phyloP scores from a whole-genome alignment of 2,888 invertebrate genomes.

The Glomeris marginata region DNA sequence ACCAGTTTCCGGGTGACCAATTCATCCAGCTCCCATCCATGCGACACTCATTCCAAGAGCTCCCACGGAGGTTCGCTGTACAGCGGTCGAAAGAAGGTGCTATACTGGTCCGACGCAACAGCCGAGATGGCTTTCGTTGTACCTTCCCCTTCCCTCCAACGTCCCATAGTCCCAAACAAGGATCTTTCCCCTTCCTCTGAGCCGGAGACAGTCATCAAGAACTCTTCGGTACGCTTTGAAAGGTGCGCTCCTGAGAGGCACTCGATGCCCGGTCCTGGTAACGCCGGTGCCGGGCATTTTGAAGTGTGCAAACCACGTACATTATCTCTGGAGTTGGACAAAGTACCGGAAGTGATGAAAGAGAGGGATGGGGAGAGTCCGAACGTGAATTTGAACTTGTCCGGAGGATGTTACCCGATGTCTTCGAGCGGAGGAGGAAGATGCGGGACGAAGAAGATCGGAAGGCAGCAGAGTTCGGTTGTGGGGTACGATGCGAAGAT shows the following conservation, averaged over 20 bases:
- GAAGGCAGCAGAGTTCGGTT: constrained; percentile 17
- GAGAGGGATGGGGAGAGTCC: constrained; percentile 14
- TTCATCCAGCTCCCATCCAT: no score
- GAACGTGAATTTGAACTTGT: constrained; percentile 11
- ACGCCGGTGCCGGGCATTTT: constrained; percentile 5
- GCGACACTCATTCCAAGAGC: neutral
- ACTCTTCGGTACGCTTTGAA: constrained; percentile 1
- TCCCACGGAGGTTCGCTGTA: constrained; percentile 36
- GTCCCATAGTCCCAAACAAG: no score
- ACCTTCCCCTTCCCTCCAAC: constrained; percentile 50
- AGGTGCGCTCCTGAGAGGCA: constrained; percentile 9
- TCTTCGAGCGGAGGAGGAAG: constrained; percentile 3
- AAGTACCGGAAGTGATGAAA: constrained; percentile 16
- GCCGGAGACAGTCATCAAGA: neutral
- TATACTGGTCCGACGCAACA: constrained; percentile 91
- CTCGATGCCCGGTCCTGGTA: constrained; percentile 12
- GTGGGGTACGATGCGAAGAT: constrained; percentile 47
- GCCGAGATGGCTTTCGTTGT: constrained; percentile 92
- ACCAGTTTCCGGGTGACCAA: constrained; percentile 49
- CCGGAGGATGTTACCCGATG: constrained; percentile 4
- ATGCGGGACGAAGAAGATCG: constrained; percentile 16
- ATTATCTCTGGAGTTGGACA: constrained; percentile 26
- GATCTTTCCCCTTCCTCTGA: neutral
- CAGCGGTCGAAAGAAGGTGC: constrained; percentile 66
- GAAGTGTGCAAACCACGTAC: constrained; percentile 22